Base-by-base conservation (phyloP, 2,113 vertebrate species). In the Circaetus cinerascens region DNA sequence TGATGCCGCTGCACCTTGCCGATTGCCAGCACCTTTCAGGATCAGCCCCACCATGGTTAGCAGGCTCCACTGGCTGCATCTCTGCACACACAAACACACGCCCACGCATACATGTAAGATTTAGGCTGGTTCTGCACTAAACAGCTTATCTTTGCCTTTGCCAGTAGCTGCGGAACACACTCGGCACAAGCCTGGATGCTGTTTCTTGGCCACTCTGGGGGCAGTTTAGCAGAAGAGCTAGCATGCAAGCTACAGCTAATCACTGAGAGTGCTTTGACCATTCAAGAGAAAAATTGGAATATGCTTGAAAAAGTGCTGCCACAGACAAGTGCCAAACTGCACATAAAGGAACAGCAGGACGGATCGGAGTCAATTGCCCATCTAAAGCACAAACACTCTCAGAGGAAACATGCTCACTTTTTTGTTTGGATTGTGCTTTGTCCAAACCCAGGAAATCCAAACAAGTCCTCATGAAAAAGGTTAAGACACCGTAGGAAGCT, bases 261-360 rank as follows among this genome's bases (percentile, higher is more conserved):
- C 93, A 57, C 86, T 86, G 50, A 74, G 57, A 56, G 83, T 40
- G 62, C 90, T 95, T 82, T 93, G 95, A 91, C 86, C 86, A 85
- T 73, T 95, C 88, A 69, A 87, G 93, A 75, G 69, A 85, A 91
- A 92, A 97, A 89, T 20, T 95, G 95, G 86, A 97, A 95, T 76
- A 96, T 56, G 64, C 90, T 88, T 73, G 51, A 27, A 82, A 84
- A 94, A 92, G 86, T 60, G 73, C 73, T 86, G 67, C 91, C 76
- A 60, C 2, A 97, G 86, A 85, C 76, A 88, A 81, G 91, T 95
- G 97, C 96, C 96, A 96, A 96, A 62, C 29, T 1, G 2, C 91
- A 85, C 62, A 94, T 32, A 97, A 97, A 96, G 84, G 84, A 97
- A 94, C 91, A 96, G 94, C 80, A 77, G 94, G 96, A 93, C 25